phyloP scores from a whole-genome alignment of 2,797 vertebrate genomes.

The Orientallactaga sibirica region DNA sequence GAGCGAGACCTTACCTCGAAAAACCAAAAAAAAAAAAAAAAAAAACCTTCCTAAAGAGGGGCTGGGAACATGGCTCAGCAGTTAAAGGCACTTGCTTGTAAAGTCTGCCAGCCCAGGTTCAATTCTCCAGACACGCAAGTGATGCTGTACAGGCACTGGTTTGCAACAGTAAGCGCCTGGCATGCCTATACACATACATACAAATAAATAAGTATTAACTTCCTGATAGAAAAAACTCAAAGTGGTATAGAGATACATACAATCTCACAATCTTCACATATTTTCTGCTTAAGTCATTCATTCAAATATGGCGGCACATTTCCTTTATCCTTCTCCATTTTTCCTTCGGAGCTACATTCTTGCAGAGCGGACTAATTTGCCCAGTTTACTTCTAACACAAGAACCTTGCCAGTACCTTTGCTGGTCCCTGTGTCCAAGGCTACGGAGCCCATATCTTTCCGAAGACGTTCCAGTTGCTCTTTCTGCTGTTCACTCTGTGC shows the following conservation, averaged over 20 bases:
- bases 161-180: no score
- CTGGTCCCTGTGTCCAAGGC: slow-evolving; percentile 85
- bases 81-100: no score
- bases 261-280: not conserved
- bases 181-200: no score
- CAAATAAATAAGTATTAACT: slow-evolving; percentile 15
- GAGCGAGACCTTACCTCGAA: no score
- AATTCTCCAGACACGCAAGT: no score
- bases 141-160: no score
- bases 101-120: no score
- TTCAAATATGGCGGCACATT: not conserved
- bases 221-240: not conserved
- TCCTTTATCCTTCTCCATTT: not conserved
- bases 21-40: no score
- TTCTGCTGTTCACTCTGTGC: slow-evolving; percentile 92
- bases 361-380: not conserved
- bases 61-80: not conserved
- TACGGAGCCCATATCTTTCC: slow-evolving; percentile 93
- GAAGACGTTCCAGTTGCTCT: slow-evolving; percentile 93
- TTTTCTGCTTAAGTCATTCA: not conserved
- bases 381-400: not conserved
- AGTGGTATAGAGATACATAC: not conserved
- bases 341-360: not conserved
- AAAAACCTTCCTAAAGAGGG: no score
- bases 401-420: slow-evolving; percentile 86